These are phyloP conservation scores for Tromatobia lineatoria DNA, from an alignment of 2,888 invertebrate genomes.

Conservation along the genomic window DNA sequence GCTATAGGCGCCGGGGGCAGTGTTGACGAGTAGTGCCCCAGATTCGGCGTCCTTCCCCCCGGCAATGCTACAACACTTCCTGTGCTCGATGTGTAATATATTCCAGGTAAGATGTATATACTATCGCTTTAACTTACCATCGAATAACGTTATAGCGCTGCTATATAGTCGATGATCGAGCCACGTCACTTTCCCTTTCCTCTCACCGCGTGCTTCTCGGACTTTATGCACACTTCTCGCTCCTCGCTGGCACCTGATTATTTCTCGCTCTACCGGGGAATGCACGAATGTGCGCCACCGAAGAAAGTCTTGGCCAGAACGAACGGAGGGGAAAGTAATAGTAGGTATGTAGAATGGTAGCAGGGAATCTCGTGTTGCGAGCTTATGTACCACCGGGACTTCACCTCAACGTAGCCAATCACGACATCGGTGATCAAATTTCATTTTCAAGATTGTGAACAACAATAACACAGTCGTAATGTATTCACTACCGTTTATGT, in stretches of 20 bases:
- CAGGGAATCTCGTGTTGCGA: conserved; percentile 18
- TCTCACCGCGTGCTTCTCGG: conserved; percentile 35
- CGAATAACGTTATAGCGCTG: background rate
- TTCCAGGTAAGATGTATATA: background rate
- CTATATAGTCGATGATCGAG: conserved; percentile 41
- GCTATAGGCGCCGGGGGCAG: conserved; percentile 18
- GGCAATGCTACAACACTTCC: conserved; percentile 84
- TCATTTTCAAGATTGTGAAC: background rate
- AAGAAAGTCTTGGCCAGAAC: conserved; percentile 80
- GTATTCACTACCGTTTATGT: background rate
- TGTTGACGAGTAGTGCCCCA: conserved; percentile 75
- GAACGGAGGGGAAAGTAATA: conserved; percentile 79
- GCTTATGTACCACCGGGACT: conserved; percentile 3
- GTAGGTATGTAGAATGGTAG: conserved; percentile 33
- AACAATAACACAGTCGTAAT: background rate
- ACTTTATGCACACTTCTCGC: conserved; percentile 45
- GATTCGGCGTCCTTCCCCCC: conserved; percentile 84
- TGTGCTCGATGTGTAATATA: conserved; percentile 61
- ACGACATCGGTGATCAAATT: background rate
- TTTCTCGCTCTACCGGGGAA: conserved; percentile 62
- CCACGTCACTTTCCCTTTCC: conserved; percentile 64
- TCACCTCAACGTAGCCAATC: background rate
- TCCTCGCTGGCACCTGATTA: conserved; percentile 22
- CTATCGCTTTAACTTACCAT: background rate
- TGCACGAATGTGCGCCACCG: conserved; percentile 74